Base-by-base conservation (phyloP, 1,140 invertebrate species). In the Temnothorax curvispinosus region DNA sequence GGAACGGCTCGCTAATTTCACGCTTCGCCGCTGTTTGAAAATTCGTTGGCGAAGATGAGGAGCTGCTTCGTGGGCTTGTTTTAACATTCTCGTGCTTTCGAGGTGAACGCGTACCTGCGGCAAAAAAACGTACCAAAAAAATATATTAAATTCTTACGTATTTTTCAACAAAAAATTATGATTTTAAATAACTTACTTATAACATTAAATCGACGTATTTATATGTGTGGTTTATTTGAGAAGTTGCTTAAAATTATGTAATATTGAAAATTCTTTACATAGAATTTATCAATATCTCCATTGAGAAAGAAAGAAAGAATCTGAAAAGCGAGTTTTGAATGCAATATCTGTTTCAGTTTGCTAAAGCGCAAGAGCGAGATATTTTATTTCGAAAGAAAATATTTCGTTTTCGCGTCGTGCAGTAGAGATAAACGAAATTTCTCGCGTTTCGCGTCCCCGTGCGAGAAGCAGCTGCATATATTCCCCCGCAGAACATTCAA, bases 1-100 rank as follows among this genome's bases (percentile, higher is more conserved):
- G 64, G 60, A 87, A 82, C 50, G 67, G 72, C 35, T 84, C 72
- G 76, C 89, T 89, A 89, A 91, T 92, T 91, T 92, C 88, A 92
- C 88, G 90, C 86, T 80, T 90, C 84, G 85, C 13, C 58, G 85
- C 64, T 88, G 41, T 52, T 41, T 82, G 90, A 91, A 90, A 92
- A 92, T 91, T 91, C 60, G 27, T 38, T 56, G 38, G 32, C 56
- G n/a, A 72, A 72, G 72, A 74, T 54, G 85, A 85, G 86, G 9
- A 76, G 56, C 74, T 69, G 27, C 47, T 64, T 60, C 77, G 50
- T 18, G n/a, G 52, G 32, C 69, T 75, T 62, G 13, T 18, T 67
- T 75, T 32, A 67, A 38, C 35, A 5, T 47, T 71, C 47, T 56
- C 52, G 5, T 44, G 54, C 54, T 38, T 52, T 47, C 32, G 6